Conservation (phyloP, 2,113 vertebrate genomes). For the Recurvirostra avosetta region DNA sequence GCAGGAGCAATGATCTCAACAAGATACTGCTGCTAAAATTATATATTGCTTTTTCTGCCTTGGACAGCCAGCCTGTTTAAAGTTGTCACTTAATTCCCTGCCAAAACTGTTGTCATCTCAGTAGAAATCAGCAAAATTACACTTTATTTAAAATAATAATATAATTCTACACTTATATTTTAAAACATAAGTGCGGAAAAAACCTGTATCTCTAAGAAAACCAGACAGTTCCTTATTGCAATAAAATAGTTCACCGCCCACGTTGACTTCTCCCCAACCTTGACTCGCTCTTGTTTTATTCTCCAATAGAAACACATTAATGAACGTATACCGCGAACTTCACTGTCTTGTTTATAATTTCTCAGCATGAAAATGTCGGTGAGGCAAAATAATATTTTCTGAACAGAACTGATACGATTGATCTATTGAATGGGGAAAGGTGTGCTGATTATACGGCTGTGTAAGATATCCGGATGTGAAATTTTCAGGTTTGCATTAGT, state of each 20-base stretch:
- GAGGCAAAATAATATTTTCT: not conserved
- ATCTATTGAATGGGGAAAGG: not conserved
- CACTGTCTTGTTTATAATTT: not conserved
- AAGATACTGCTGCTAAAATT: slow-evolving; percentile 51
- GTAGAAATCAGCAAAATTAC: not conserved
- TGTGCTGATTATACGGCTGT: not conserved
- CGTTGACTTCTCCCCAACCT: not conserved
- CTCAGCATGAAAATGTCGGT: not conserved
- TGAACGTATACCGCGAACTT: not conserved
- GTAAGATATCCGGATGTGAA: not conserved
- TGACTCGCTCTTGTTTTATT: not conserved
- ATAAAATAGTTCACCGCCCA: not conserved
- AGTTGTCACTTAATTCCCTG: slow-evolving; percentile 48
- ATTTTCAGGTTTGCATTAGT: not conserved
- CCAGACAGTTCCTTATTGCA: not conserved
- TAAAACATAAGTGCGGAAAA: not conserved
- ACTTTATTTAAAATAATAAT: not conserved
- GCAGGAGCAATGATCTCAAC: slow-evolving; percentile 36
- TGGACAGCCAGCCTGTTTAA: slow-evolving; percentile 27
- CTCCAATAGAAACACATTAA: not conserved
- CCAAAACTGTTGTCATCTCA: slow-evolving; percentile 29
- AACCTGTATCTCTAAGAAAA: not conserved
- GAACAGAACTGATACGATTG: not conserved
- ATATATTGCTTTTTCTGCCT: slow-evolving; percentile 20
- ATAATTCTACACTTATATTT: not conserved